Base-by-base conservation (phyloP, 2,888 invertebrate genomes). In the Dicyrtoma fusca region DNA sequence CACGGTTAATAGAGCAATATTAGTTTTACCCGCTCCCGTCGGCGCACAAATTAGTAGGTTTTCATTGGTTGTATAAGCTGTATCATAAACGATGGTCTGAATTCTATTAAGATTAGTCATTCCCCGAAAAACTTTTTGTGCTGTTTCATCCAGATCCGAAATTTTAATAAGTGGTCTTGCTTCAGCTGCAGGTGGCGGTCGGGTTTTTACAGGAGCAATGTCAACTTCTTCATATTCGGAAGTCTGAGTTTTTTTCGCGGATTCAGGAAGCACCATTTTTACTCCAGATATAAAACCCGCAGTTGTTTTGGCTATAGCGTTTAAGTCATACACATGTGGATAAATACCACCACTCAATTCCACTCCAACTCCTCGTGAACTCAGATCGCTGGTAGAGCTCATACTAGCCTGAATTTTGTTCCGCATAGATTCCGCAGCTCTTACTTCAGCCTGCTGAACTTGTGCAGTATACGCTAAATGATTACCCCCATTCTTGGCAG, bases 1-100 rank as follows among this genome's bases (percentile, higher is more conserved):
- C 23, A 99, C 91, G 0, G 95, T 88, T 59, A 99, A 84, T 86
- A 99, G 88, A 0, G 99, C 99, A 70, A 99, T 94, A 83, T 99
- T 99, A 0, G 99, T 99, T 85, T 99, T 99, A 34, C 99, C 99
- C 0, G 98, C 97, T 4, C 99, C 99, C 0, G 99, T 99, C 0
- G 99, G 99, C 0, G 99, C 99, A 84, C 98, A 98, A 71, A 99
- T 95, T 66, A 99, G 85, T 81, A 99, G 87, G 84, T 99, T 99
- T 83, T 99, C 96, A 83, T 97, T 97, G 1, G 94, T 94, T 81
- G 92, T 90, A 85, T 98, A 99, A 0, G 99, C 99, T 0, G 94
- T 90, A 74, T 94, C 90, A 84, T 91, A 99, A 0, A 99, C 98
- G 59, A 97, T 91, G 0, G 95, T 94, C 83, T 99, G 99, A 80